These are phyloP conservation scores for Agelastica alni DNA, from an alignment of 2,888 invertebrate species.

Conservation along the genomic window DNA sequence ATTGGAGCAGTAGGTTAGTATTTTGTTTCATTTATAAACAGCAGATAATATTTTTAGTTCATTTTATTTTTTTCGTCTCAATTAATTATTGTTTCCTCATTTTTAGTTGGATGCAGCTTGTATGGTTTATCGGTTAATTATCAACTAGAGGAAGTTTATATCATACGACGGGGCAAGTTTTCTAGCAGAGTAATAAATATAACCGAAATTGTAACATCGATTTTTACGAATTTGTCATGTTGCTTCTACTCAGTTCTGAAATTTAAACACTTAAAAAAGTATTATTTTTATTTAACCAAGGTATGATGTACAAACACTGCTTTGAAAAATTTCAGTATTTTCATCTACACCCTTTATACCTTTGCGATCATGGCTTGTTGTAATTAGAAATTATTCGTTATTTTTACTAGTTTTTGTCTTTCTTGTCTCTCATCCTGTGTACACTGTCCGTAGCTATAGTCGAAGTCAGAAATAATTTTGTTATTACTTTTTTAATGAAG, in stretches of 20 bases:
- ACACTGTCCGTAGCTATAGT: too few relatives aligned
- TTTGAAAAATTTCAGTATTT: too few relatives aligned
- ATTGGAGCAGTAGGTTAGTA: neutral
- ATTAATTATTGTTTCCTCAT: neutral
- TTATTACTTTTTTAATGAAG: too few relatives aligned
- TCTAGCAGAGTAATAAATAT: conserved; percentile 12
- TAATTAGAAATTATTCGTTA: too few relatives aligned
- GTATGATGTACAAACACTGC: too few relatives aligned
- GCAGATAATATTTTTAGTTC: neutral
- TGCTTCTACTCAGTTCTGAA: neutral
- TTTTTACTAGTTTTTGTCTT: too few relatives aligned
- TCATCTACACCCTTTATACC: too few relatives aligned
- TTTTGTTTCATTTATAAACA: neutral
- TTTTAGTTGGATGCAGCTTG: neutral
- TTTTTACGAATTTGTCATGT: conserved; percentile 6
- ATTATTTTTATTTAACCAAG: conserved; percentile 11
- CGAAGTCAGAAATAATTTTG: too few relatives aligned
- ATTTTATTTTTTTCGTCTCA: neutral
- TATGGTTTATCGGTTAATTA: conserved; percentile 12
- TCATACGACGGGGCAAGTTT: conserved; percentile 7
- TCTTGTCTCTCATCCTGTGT: too few relatives aligned
- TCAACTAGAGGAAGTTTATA: conserved; percentile 9
- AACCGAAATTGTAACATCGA: conserved; percentile 4
- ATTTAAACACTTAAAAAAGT: conserved; percentile 7
- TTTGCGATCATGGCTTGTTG: too few relatives aligned